phyloP scores from a whole-genome alignment of 2,888 invertebrate species.

The Chrysotoxum bicinctum region DNA sequence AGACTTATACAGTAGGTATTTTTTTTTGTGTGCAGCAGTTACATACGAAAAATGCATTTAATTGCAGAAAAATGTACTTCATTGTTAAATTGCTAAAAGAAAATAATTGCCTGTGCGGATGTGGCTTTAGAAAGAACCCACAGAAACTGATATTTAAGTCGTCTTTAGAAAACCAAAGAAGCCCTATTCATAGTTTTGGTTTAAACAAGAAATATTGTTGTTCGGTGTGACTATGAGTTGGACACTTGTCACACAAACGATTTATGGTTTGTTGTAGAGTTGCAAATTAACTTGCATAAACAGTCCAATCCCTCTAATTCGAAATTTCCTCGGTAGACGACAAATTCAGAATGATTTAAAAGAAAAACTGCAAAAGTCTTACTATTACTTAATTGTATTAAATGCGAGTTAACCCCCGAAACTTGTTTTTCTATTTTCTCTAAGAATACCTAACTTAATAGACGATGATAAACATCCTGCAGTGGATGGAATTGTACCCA shows the following conservation, averaged over 20 bases:
- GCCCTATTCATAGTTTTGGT: constrained; percentile 8
- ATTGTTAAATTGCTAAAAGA: constrained; percentile 18
- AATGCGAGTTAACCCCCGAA: no score
- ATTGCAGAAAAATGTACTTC: constrained; percentile 56
- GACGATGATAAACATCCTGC: no score
- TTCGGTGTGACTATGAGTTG: constrained; percentile 7
- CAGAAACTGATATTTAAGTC: constrained; percentile 6
- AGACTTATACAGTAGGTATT: constrained; percentile 3
- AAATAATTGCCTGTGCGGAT: constrained; percentile 28
- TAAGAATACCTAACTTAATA: no score
- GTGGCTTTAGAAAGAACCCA: constrained; percentile 21
- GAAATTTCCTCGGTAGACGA: no score
- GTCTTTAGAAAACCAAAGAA: not conserved
- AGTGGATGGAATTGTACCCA: no score
- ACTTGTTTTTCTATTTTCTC: no score
- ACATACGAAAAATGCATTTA: constrained; percentile 31
- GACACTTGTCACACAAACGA: constrained; percentile 28
- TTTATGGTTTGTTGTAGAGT: constrained; percentile 16
- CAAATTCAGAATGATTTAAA: no score
- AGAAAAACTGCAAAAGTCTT: no score
- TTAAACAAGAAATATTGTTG: constrained; percentile 30
- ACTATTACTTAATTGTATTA: no score
- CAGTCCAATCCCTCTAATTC: not conserved
- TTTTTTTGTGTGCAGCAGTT: constrained; percentile 6
- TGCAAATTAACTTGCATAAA: not conserved